Evolutionary conservation across 1,140 invertebrate genomes (phyloP).

Genomic region (Choristoneura fumiferana): DNA sequence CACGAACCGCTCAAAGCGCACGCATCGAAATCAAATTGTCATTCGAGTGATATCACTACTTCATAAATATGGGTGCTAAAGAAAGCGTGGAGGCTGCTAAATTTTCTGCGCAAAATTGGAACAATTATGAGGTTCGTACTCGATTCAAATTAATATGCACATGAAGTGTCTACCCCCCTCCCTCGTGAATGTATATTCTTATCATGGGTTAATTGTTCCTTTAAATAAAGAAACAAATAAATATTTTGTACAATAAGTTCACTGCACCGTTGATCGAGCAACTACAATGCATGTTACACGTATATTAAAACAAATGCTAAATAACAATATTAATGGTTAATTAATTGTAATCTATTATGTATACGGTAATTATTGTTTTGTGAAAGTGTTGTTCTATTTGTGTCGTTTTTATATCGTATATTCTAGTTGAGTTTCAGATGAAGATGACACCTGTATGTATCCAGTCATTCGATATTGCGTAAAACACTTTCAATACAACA

Average conservation of each 20-base stretch:
- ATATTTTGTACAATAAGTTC: conserved; percentile 41
- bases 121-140: conserved; percentile 84
- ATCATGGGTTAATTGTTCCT: conserved; percentile 48
- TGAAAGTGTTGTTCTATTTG: conserved; percentile 6
- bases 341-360: neutral
- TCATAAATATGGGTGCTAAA: conserved; percentile 83
- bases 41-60: conserved; percentile 71
- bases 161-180: conserved; percentile 74
- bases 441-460: too few species aligned
- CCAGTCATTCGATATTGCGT: too few species aligned
- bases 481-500: neutral
- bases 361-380: conserved; percentile 1
- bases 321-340: conserved; percentile 9
- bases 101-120: conserved; percentile 86
- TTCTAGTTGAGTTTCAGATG: neutral
- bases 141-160: conserved; percentile 73
- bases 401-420: neutral
- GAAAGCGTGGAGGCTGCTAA: conserved; percentile 86
- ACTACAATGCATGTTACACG: conserved; percentile 17
- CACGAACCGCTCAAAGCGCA: conserved; percentile 63
- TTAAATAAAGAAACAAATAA: conserved; percentile 49
- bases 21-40: conserved; percentile 66
- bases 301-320: conserved; percentile 15
- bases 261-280: conserved; percentile 15
- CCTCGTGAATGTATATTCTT: conserved; percentile 61